Evolutionary conservation across 2,888 invertebrate species (phyloP).

Genomic region (Polydesmus complanatus): DNA sequence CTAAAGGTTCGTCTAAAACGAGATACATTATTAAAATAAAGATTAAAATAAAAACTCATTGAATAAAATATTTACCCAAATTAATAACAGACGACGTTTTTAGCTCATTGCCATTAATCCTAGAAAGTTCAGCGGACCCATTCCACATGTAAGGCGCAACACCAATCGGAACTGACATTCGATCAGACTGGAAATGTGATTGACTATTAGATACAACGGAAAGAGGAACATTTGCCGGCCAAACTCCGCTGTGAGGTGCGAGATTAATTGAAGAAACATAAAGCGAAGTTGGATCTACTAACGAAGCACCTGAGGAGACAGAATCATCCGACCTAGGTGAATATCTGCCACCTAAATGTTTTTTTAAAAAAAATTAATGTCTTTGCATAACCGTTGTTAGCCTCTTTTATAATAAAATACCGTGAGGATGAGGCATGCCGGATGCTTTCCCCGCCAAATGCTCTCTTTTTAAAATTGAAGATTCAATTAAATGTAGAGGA

Average conservation of each 20-base stretch:
- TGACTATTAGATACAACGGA: constrained; percentile 1
- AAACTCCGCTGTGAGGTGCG: constrained; percentile 6
- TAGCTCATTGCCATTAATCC: constrained; percentile 6
- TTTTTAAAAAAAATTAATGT: no score
- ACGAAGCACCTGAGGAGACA: constrained; percentile 11
- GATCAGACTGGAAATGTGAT: background rate
- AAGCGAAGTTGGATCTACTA: constrained; percentile 12
- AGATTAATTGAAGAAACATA: constrained; percentile 9
- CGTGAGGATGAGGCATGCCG: no score
- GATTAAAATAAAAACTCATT: no score
- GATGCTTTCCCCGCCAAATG: background rate
- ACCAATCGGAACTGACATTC: constrained; percentile 4
- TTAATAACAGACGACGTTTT: background rate
- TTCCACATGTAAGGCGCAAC: constrained; percentile 12
- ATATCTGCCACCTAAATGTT: background rate
- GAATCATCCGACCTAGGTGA: constrained; percentile 14
- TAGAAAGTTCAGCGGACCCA: background rate
- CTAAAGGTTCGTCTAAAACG: constrained; percentile 12
- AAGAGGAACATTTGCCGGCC: background rate
- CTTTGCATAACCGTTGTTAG: no score
- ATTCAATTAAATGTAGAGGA: background rate
- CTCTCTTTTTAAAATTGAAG: background rate
- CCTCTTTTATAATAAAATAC: no score
- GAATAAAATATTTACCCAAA: background rate
- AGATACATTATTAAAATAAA: background rate